Percentiles rank a stretch among this genome's conserved stretches.
Conservation (phyloP, 2,113 vertebrate species). For the Tonatia bakeri region DNA sequence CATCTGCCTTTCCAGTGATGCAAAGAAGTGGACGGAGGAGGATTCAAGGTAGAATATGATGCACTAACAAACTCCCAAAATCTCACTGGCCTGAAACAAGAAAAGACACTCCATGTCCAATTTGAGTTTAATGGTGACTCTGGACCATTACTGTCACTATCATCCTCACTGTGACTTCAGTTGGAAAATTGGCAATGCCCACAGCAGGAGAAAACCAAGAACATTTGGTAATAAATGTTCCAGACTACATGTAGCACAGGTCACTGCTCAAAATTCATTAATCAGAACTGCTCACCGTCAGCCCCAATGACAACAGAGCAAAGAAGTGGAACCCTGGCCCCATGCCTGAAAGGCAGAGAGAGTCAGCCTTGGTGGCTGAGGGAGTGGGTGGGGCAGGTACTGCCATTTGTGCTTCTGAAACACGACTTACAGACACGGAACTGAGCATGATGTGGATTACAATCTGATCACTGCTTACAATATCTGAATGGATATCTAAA, state of each 20-base stretch:
- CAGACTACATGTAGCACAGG: not conserved
- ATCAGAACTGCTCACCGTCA: not conserved
- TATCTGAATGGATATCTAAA: not conserved
- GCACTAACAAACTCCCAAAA: not conserved
- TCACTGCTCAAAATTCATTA: not conserved
- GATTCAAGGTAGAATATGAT: not conserved
- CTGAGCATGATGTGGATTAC: not conserved
- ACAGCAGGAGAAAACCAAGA: not conserved
- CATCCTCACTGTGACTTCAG: not conserved
- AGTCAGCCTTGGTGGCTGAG: not conserved
- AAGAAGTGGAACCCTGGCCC: not conserved
- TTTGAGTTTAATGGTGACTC: not conserved
- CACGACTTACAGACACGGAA: not conserved
- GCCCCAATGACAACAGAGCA: not conserved
- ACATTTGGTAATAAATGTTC: not conserved
- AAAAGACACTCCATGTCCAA: not conserved
- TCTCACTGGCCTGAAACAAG: not conserved
- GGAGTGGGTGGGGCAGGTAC: not conserved
- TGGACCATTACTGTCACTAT: not conserved
- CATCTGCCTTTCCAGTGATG: not conserved
- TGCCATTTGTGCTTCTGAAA: not conserved
- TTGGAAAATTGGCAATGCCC: not conserved
- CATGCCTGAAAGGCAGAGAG: not conserved
- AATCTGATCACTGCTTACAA: not conserved
- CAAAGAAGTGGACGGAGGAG: not conserved